Percentiles rank a stretch among this genome's conserved stretches.
phyloP scores from a whole-genome alignment of 2,113 vertebrate species.

The Capreolus pygargus region DNA sequence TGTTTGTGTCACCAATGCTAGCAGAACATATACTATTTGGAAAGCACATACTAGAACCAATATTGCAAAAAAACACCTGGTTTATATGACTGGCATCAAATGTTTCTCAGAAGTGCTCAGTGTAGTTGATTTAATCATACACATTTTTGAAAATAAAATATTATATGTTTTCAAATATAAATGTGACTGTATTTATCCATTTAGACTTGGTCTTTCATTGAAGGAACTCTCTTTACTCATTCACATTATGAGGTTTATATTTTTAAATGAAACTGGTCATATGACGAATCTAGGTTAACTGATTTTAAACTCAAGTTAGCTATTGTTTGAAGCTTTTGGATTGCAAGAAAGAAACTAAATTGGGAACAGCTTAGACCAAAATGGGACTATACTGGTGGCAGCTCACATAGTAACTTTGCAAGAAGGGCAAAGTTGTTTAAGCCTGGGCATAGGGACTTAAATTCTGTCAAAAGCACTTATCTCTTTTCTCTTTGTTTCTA shows the following conservation, averaged over 20 bases:
- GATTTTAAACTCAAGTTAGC: background rate
- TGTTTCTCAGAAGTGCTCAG: background rate
- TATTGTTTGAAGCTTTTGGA: background rate
- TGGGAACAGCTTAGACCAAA: background rate
- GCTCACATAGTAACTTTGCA: background rate
- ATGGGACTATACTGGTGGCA: background rate
- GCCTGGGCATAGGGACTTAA: background rate
- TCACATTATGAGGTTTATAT: background rate
- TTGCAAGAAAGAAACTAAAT: background rate
- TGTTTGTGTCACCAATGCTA: background rate
- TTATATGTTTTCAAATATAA: background rate
- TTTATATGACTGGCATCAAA: background rate
- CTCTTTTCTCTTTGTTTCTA: background rate
- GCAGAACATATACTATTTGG: background rate
- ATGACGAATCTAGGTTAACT: background rate
- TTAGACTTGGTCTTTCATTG: background rate
- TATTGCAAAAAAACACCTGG: background rate
- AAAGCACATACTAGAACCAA: background rate
- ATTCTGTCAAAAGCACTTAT: background rate
- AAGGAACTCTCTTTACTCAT: background rate
- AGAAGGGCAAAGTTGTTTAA: background rate
- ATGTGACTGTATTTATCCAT: background rate
- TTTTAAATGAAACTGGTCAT: background rate
- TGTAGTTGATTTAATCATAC: background rate
- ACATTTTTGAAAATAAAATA: background rate